Evolutionary conservation across 2,888 invertebrate genomes (phyloP), one percentile per base, ranked within the genome.

Genomic region (Mythimna ferrago): DNA sequence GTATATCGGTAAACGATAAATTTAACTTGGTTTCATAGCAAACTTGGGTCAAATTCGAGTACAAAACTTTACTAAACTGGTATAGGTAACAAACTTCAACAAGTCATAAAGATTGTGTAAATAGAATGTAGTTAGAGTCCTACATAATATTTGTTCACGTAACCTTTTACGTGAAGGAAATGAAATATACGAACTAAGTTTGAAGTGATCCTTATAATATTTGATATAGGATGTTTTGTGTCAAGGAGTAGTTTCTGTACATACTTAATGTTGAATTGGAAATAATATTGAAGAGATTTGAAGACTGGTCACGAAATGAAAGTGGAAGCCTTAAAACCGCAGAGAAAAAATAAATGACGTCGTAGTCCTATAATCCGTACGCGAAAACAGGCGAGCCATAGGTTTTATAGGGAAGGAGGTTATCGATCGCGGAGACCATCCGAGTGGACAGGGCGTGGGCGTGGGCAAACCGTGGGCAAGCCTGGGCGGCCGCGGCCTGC

Each of bases 341-440:
- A 51, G 32, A 58, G 51, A 73, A 64, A 66, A 66, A 62, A 41
- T 78, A n/a, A 73, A 70, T 53, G 61, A 48, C 56, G 58, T 63
- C 44, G 63, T 72, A 75, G 64, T 58, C 63, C 48, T 66, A 48
- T 78, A 72, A 80, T 71, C 58, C 68, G 57, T 66, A 78, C 71
- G 66, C 71, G 79, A 80, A 85, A 86, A 85, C 67, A 82, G 66
- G 62, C 74, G 71, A 79, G 68, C 69, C 72, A 86, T 80, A 79
- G 71, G 79, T 86, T 86, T 74, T 85, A 87, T 83, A 86, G 82
- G 79, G 84, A 82, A 86, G 84, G 86, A 87, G 84, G 86, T 87
- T 91, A 93, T 93, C 89, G 92, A 92, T 91, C 90, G 87, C 67
- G 71, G 86, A 78, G 82, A 86, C 87, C 88, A 88, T 85, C 88